Base-by-base conservation (phyloP, 1,140 invertebrate species). In the Temnothorax curvispinosus region DNA sequence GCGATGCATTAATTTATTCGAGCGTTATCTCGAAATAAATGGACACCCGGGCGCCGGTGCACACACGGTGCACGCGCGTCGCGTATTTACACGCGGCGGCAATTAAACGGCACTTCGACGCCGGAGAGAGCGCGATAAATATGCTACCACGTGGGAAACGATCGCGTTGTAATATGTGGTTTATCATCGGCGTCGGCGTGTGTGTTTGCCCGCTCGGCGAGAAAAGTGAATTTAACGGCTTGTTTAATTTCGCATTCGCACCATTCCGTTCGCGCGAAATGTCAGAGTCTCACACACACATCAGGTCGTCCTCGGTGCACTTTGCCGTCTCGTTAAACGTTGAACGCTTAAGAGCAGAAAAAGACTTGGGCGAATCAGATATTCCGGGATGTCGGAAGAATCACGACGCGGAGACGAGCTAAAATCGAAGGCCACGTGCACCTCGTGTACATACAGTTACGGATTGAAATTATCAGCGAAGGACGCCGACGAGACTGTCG, bases 151-250 rank as follows among this genome's bases (percentile, higher is more conserved):
- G 52, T 41, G 38, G 60, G 74, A 75, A 72, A 71, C 56, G 77
- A 71, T 81, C 15, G 47, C 72, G 64, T 41, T 41, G 77, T 69
- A 81, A 71, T 81, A 44, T 47, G 35, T 13, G 77, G 64, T 71
- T 50, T 56, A 71, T 88, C 87, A 88, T 87, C 76, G 87, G 32
- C 81, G 32, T 50, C 72, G 54, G 21, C 27, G 27, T 27, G 11
- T 27, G 11, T 67, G 54, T 80, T 87, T 80, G 62, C 58, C 38
- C 47, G 9, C 6, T 86, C 72, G 47, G 58, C 41, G 77, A 32
- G 60, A 71, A 69, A 87, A 88, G 77, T 71, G 87, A 58, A 88
- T 72, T 77, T 56, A 64, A 81, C 72, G 11, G 67, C n/a, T 62
- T 77, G 38, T 35, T 77, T 77, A 64, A 87, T 81, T 65, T 56